Evolutionary conservation across 2,797 vertebrate species (phyloP), one percentile per base, ranked within the genome.

Genomic region (Enteromius unitaeniatus): DNA sequence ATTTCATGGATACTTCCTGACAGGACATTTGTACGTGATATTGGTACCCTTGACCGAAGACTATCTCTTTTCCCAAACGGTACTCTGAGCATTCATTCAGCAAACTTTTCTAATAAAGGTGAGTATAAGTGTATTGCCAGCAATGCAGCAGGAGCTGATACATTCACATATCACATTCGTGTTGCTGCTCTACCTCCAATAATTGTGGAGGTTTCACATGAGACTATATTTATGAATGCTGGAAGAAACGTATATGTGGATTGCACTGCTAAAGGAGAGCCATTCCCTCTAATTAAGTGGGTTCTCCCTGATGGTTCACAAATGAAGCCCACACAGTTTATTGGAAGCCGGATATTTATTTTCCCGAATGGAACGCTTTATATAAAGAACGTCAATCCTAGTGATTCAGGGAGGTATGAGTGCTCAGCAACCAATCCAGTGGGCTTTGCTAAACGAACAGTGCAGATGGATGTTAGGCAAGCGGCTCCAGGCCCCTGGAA

Each of bases 1-100:
- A 92, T 95, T 74, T 95, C 95, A 49, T 96, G 95, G 95, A 94
- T 96, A 86, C 94, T 96, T 84, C 95, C 95, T 0, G 93, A 96
- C 87, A 92, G 90, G 87, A 93, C 89, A 0, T 95, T 95, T 82
- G 88, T 96, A 31, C 92, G 93, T 23, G 92, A 94, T 31, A 78
- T 87, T 0, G 92, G 91, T 17, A 79, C 51, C 4, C 65, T 79
- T 37, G 82, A 91, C 70, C 77, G 74, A 68, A 85, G 88, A 26
- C 85, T 93, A 78, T 91, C 89, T 34, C 88, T 96, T 60, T 92
- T 94, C 82, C 82, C 89, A 58, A 96, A 96, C 84, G 95, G 95
- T 86, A 95, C 95, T 3, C 88, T 96, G 31, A 92, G 88, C 47
- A 93, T 96, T 83, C 87, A 85, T 21, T 90, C 91, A 28, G 90